Percentiles rank a stretch among this genome's conserved stretches.
Evolutionary conservation across 2,113 vertebrate species (phyloP).

Genomic region (Puma concolor): DNA sequence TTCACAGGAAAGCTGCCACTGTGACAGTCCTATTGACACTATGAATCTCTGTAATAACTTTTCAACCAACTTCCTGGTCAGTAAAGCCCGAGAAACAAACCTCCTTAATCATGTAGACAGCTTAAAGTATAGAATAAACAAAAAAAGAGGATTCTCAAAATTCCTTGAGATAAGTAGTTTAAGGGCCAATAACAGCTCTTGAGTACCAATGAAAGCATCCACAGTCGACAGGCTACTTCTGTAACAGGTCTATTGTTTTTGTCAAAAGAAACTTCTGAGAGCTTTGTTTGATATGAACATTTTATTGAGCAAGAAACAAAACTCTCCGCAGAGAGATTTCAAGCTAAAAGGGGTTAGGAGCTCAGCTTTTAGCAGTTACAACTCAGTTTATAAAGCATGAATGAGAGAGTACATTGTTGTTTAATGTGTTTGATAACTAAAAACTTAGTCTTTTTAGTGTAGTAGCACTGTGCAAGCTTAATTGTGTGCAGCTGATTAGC

Average conservation of each 20-base stretch:
- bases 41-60: background rate
- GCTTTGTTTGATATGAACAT: background rate
- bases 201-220: background rate
- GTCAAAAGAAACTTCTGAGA: background rate
- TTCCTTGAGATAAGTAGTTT: background rate
- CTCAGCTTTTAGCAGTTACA: background rate
- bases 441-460: background rate
- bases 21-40: background rate
- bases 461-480: background rate
- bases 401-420: background rate
- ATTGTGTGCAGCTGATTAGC: background rate
- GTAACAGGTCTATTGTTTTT: background rate
- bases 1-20: background rate
- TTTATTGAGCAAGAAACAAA: background rate
- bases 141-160: background rate
- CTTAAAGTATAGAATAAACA: background rate
- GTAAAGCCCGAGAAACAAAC: background rate
- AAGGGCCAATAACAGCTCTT: background rate
- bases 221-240: background rate
- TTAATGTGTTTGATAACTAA: background rate
- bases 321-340: background rate
- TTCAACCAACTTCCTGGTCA: background rate
- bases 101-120: background rate
- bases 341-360: background rate
- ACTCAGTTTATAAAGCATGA: background rate